Evolutionary conservation across 2,888 invertebrate genomes (phyloP).

Genomic region (Cryptocephalus primarius): DNA sequence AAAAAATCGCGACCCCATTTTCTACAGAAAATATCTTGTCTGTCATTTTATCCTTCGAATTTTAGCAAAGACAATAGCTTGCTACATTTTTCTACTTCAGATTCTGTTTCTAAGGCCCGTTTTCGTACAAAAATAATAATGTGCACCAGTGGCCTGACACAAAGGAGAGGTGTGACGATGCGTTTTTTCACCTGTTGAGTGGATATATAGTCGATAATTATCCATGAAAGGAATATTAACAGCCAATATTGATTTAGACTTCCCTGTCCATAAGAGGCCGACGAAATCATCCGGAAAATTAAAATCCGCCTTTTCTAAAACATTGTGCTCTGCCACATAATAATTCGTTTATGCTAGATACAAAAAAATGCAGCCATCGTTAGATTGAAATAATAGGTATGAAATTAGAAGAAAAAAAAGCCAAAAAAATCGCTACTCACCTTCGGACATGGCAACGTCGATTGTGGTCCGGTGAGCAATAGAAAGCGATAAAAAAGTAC

Average conservation of each 20-base stretch:
- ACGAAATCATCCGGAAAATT: conserved; percentile 8
- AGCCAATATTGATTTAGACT: background rate
- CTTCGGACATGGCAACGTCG: too few relatives aligned
- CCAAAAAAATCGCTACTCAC: conserved; percentile 13
- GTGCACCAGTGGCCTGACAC: background rate
- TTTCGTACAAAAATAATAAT: too few relatives aligned
- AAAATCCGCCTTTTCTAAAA: conserved; percentile 16
- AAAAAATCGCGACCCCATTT: too few relatives aligned
- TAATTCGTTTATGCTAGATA: conserved; percentile 7
- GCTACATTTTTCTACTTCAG: too few relatives aligned
- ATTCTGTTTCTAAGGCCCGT: too few relatives aligned
- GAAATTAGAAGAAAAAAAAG: conserved; percentile 12
- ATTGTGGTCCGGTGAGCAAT: too few relatives aligned
- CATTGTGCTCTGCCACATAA: conserved; percentile 12
- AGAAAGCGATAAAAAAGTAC: too few relatives aligned
- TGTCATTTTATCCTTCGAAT: too few relatives aligned
- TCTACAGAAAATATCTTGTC: too few relatives aligned
- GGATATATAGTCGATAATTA: background rate
- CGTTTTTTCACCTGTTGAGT: background rate
- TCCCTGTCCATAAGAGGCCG: background rate
- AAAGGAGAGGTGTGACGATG: background rate
- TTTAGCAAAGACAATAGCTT: too few relatives aligned
- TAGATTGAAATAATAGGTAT: conserved; percentile 14
- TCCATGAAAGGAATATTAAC: background rate
- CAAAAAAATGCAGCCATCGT: conserved; percentile 5